Conservation (phyloP, 2,113 vertebrate species). For the Tilapia sparmanii region DNA sequence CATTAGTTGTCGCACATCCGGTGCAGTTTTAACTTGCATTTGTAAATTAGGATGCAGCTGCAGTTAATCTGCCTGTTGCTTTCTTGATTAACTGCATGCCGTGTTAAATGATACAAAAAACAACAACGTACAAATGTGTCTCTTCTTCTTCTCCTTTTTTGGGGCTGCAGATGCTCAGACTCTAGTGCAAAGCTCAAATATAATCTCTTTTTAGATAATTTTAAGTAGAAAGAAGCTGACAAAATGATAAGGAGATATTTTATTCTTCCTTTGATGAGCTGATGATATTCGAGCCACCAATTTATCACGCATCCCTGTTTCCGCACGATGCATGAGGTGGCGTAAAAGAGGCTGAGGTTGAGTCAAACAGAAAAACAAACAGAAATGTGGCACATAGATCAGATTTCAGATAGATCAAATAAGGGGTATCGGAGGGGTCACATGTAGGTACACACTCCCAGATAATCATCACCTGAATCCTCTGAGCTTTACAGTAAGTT, state of each 20-base stretch:
- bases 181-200: background rate
- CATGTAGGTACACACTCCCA: background rate
- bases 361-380: background rate
- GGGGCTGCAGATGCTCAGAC: background rate
- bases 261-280: background rate
- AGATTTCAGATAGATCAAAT: background rate
- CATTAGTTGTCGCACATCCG: background rate
- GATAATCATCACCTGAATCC: background rate
- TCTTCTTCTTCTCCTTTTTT: background rate
- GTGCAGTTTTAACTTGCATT: background rate
- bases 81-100: background rate
- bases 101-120: background rate
- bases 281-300: background rate
- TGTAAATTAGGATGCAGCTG: background rate
- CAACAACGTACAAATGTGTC: rapidly evolving
- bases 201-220: background rate
- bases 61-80: background rate
- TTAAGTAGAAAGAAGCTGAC: background rate
- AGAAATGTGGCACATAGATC: background rate
- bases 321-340: background rate
- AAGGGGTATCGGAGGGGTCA: background rate
- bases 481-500: background rate
- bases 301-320: background rate
- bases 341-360: background rate
- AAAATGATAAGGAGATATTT: background rate